Evolutionary conservation across 2,797 vertebrate species (phyloP).

Genomic region (Darevskia mixta): DNA sequence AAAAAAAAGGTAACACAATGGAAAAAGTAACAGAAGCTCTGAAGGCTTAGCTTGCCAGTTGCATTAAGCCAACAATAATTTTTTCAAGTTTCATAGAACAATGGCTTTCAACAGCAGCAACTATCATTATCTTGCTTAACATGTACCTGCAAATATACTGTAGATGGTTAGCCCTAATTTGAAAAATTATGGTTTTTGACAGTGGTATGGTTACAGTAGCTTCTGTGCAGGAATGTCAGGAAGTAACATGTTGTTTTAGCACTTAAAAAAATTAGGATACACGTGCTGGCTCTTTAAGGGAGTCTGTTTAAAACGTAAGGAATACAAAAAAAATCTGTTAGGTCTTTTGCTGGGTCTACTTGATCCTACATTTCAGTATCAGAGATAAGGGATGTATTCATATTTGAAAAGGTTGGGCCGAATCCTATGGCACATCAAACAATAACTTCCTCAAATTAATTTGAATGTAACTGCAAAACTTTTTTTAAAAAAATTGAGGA

Average conservation of each 20-base stretch:
- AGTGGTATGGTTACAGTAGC: neutral
- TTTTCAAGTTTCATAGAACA: constrained; percentile 11
- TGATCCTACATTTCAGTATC: neutral
- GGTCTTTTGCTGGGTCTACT: constrained; percentile 1
- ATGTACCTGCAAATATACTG: neutral
- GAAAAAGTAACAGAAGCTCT: constrained; percentile 11
- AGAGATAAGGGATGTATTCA: neutral
- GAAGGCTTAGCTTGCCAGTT: neutral
- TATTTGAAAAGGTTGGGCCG: neutral
- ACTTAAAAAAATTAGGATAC: neutral
- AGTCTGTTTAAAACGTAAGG: neutral
- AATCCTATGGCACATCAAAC: neutral
- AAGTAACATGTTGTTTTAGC: neutral
- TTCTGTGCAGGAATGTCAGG: neutral
- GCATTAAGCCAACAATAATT: neutral
- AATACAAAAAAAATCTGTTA: neutral
- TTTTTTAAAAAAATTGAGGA: neutral
- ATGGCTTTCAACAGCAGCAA: neutral
- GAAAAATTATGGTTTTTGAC: neutral
- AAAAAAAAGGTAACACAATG: neutral
- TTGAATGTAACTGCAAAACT: neutral
- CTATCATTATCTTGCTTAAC: neutral
- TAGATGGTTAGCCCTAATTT: neutral
- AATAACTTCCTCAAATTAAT: constrained; percentile 15
- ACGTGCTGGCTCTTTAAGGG: neutral